Evolutionary conservation across 2,888 invertebrate species (phyloP).

Genomic region (Strigamia transsilvanica): DNA sequence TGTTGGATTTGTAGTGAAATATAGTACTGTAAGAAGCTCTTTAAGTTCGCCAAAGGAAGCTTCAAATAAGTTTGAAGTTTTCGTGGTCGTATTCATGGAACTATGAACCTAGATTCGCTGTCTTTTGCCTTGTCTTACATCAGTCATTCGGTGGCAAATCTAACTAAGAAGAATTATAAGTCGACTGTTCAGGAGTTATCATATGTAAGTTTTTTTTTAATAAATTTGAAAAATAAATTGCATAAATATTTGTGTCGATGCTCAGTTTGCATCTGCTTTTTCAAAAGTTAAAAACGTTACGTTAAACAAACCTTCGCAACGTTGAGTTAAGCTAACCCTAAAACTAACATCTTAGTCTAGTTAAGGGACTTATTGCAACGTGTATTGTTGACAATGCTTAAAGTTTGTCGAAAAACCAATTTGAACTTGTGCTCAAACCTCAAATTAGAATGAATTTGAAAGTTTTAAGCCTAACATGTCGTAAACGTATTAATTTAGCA

Average conservation of each 20-base stretch:
- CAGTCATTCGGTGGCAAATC: conserved; percentile 93
- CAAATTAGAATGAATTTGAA: not conserved
- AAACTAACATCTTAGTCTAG: not conserved
- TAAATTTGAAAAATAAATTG: not conserved
- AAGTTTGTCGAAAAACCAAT: not conserved
- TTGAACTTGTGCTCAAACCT: not conserved
- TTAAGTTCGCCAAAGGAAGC: conserved; percentile 71
- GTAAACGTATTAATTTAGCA: not conserved
- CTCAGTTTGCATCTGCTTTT: not conserved
- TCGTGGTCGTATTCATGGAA: conserved; percentile 91
- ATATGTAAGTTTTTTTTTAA: conserved; percentile 75
- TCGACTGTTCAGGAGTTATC: conserved; percentile 87
- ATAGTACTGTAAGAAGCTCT: conserved; percentile 51
- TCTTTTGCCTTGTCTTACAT: conserved; percentile 99
- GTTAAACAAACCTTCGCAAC: not conserved
- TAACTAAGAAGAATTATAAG: conserved; percentile 95
- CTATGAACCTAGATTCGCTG: conserved; percentile 99
- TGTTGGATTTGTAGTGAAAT: conserved; percentile 51
- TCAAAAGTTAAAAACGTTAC: not conserved
- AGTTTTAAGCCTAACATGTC: conserved; percentile 1
- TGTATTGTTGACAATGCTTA: not conserved
- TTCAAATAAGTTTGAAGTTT: conserved; percentile 95
- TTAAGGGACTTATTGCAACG: not conserved
- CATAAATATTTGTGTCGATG: conserved; percentile 58
- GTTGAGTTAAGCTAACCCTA: not conserved